phyloP scores from a whole-genome alignment of 2,113 vertebrate species.

The cat (Felis catus) region F.catus_Fca126_mat1.0 CM031417.1:111020501-111021000 shows the following conservation, averaged over 20 bases:
- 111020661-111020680: neutral
- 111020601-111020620: neutral
- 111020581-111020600: no score
- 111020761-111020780: neutral
- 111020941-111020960: fast-evolving
- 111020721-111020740: neutral
- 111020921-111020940: neutral
- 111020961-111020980: neutral
- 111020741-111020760: neutral
- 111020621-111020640: neutral
- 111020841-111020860: neutral
- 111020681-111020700: neutral
- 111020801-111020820: neutral
- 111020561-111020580: neutral
- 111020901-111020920: neutral
- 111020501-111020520: neutral
- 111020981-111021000: neutral
- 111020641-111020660: neutral
- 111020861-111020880: neutral
- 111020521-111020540: neutral
- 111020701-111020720: neutral
- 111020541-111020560: fast-evolving
- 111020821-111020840: neutral
- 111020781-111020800: neutral
- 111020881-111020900: neutral